A percentile compares a stretch with the other conserved stretches of the same genome.
phyloP scores from a whole-genome alignment of 1,140 invertebrate genomes.

The Gryllus bimaculatus region DNA sequence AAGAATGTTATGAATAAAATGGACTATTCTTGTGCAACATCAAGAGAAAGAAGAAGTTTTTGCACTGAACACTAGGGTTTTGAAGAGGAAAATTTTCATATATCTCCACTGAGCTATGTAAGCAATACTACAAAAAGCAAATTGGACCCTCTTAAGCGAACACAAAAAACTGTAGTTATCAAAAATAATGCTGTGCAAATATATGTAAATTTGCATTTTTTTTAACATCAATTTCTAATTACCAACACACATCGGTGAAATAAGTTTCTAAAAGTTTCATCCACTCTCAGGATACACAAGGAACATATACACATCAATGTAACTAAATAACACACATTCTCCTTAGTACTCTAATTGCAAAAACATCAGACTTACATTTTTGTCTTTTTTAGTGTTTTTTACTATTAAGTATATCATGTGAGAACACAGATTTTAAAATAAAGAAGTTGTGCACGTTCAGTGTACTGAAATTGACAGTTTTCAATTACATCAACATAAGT shows the following conservation, averaged over 20 bases:
- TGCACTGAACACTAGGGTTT: too few species aligned
- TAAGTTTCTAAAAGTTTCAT: background rate
- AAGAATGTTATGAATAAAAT: too few species aligned
- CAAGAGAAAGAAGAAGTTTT: too few species aligned
- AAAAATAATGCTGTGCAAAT: slow-evolving; percentile 5
- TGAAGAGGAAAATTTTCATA: too few species aligned
- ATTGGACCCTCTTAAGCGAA: background rate
- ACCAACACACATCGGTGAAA: background rate
- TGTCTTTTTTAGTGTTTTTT: background rate
- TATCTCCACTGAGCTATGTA: background rate
- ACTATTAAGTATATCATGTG: too few species aligned
- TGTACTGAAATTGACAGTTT: background rate
- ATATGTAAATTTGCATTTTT: background rate
- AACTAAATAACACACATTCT: background rate
- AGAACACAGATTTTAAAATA: too few species aligned
- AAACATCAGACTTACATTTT: background rate
- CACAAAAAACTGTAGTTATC: background rate
- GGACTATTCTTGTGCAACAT: too few species aligned
- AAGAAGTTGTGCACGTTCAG: too few species aligned
- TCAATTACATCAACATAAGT: background rate
- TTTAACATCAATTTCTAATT: background rate
- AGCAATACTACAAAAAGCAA: background rate
- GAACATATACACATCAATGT: background rate
- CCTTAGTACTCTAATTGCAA: background rate
- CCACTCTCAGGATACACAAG: background rate